Base-by-base conservation (phyloP, 92 coral and sea anemone species). In the Porites rus region DNA sequence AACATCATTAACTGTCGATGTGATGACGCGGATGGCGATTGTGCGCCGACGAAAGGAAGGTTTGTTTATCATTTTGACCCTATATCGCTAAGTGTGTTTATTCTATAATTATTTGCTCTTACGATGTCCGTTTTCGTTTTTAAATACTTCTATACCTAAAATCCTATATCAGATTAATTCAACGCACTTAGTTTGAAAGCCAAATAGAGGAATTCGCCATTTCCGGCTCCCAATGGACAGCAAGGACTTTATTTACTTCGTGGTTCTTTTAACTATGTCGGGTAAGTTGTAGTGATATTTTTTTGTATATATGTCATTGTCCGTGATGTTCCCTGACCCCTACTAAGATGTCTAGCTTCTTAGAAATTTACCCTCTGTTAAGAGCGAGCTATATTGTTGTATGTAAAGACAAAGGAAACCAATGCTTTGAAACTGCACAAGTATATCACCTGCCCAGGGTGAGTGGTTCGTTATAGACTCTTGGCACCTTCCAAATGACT, bases 161-260 rank as follows among this genome's bases (percentile, higher is more conserved):
- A 20, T 11, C 13, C 13, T 20, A 19, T 0, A 16, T 16, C 17
- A 62, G 8, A 7, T 62, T 20, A 16, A 14, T 17, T 62, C 8
- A 67, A 9, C 2, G 43, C 19, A 2, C 9, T 8, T n/a, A 69
- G 69, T 11, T 59, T 56, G 22, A 81, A 22, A 11, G 46, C 12
- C 9, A 59, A 20, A 7, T 1, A 17, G 77, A 18, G 25, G 25
- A 51, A 20, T 17, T 50, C 1, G 66, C 61, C 28, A 12, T 50
- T 17, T 9, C 62, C 28, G 28, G 28, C 28, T 12, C 7, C 4
- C 77, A 38, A 81, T 81, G 86, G 86, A 70, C 53, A 46, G 8
- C 10, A 71, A 58, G 66, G 2, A 52, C 1, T 9, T 31, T 58
- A 6, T 81, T 71, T 69, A 6, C 65, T 18, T 81, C 8, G 7